phyloP scores from a whole-genome alignment of 2,888 invertebrate genomes.

The Scaptomyza tumidula region DNA sequence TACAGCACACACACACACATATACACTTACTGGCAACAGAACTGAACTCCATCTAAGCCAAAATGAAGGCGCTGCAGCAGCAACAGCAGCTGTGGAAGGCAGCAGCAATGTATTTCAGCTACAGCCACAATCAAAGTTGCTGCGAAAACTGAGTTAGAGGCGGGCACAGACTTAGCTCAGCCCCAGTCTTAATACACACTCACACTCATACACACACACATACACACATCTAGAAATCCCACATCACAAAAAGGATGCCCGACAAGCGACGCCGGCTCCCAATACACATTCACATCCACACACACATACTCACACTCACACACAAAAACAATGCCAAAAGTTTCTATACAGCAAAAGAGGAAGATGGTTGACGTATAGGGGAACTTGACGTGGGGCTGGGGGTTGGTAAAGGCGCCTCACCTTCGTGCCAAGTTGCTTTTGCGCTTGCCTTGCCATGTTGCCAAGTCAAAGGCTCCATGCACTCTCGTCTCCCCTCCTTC shows the following conservation, averaged over 20 bases:
- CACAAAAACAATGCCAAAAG: slow-evolving; percentile 79
- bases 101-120: slow-evolving; percentile 70
- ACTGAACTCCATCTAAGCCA: slow-evolving; percentile 78
- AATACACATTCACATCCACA: slow-evolving; percentile 30
- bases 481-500: slow-evolving; percentile 34
- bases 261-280: slow-evolving; percentile 68
- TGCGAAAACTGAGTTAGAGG: slow-evolving; percentile 67
- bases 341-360: slow-evolving; percentile 52
- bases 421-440: slow-evolving; percentile 60
- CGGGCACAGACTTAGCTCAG: slow-evolving; percentile 73
- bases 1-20: slow-evolving; percentile 39
- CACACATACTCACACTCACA: slow-evolving; percentile 41
- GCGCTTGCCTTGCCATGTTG: slow-evolving; percentile 64
- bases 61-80: slow-evolving; percentile 64
- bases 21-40: slow-evolving; percentile 48
- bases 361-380: not conserved
- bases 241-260: slow-evolving; percentile 68
- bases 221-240: slow-evolving; percentile 45
- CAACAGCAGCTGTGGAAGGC: slow-evolving; percentile 59
- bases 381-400: not conserved
- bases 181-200: slow-evolving; percentile 53
- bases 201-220: slow-evolving; percentile 23
- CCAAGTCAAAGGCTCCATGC: slow-evolving; percentile 78
- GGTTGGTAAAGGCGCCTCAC: slow-evolving; percentile 56
- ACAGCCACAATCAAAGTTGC: slow-evolving; percentile 80